phyloP scores from a whole-genome alignment of 2,888 invertebrate genomes.

The Adelognathus sp. region DNA sequence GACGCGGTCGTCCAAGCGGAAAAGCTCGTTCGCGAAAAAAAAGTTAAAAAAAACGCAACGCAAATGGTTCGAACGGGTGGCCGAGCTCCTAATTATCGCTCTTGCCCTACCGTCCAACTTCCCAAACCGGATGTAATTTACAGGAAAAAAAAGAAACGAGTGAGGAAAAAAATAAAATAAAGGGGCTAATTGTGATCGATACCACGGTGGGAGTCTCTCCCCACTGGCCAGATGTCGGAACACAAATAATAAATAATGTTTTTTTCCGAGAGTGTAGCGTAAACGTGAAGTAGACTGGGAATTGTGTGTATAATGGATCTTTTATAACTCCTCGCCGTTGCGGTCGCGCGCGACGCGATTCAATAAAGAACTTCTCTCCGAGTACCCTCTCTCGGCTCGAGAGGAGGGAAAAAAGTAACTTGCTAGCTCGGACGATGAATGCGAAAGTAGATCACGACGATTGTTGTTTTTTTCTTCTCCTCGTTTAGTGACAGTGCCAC shows the following conservation, averaged over 20 bases:
- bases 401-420: not conserved
- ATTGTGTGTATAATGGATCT: not conserved
- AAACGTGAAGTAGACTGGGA: not conserved
- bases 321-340: not conserved
- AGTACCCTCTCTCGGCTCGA: not conserved
- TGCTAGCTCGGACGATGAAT: not conserved
- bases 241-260: conserved; percentile 52
- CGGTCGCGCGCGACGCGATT: not conserved
- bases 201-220: not conserved
- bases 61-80: conserved; percentile 11
- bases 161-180: conserved; percentile 15
- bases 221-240: conserved; percentile 38
- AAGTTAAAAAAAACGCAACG: conserved; percentile 29
- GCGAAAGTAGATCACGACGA: conserved; percentile 4
- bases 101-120: conserved; percentile 40
- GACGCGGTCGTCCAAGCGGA: conserved; percentile 39
- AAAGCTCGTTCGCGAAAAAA: conserved; percentile 45
- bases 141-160: conserved; percentile 35
- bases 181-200: conserved; percentile 53
- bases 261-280: conserved; percentile 21
- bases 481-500: too few relatives aligned
- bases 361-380: conserved; percentile 13
- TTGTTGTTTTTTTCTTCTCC: not conserved
- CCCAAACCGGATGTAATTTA: conserved; percentile 56
- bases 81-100: conserved; percentile 53